Base-by-base conservation (phyloP, 2,113 vertebrate genomes). In the Ochotona princeps region DNA sequence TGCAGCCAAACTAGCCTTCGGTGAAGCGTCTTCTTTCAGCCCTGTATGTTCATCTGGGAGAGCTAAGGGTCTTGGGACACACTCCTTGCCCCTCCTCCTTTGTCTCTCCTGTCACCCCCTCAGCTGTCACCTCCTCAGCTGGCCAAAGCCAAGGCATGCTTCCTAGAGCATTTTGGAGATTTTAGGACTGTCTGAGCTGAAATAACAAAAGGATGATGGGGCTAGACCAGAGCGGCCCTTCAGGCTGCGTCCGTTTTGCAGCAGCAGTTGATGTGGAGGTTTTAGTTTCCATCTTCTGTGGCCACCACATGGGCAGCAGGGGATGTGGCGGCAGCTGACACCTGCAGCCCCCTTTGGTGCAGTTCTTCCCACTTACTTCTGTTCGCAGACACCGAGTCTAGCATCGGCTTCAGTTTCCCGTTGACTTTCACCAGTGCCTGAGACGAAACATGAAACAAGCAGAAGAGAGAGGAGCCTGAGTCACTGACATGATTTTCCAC, bases 381-480 rank as follows among this genome's bases (percentile, higher is more conserved):
- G 83, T 99, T 99, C 38, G 96, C 98, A 92, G 97, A 96, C 97
- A 99, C 98, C 0, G 98, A 98, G 93, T 99, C 99, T 92, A 99
- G 94, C 99, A 99, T 99, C 0, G 99, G 99, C 98, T 99, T 99
- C 91, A 99, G 98, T 97, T 99, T 99, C 38, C 96, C 98, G 96
- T 99, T 99, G 96, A 99, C 96, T 96, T 99, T 99, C 94, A 99
- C 99, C 96, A 99, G 96, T 25, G 98, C 98, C 99, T 99, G 89
- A 38, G 97, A 91, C 15, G 96, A 95, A 70, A 89, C 87, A 83
- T 15, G 81, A 75, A 82, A 94, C 44, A 74, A 57, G 65, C n/a
- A 65, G 67, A 44, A 18, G 32, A 89, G 73, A 49, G 47, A 88
- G 28, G 80, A 86, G 90, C 28, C 35, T 54, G 54, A 92, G 82